Evolutionary conservation across 1,140 invertebrate species (phyloP).

Genomic region (Drosophila carrolli): DNA sequence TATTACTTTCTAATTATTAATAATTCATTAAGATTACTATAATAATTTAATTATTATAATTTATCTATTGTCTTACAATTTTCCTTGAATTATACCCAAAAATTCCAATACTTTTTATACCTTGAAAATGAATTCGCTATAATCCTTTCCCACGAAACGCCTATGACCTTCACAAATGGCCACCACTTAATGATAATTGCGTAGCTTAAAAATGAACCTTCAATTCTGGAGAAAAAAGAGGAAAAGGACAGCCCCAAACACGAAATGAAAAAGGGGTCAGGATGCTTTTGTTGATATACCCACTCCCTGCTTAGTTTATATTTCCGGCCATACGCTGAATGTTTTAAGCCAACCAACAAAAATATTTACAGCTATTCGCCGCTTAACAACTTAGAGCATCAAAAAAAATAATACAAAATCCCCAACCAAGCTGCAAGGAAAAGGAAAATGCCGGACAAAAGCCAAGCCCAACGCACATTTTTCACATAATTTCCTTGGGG

Average conservation of each 20-base stretch:
- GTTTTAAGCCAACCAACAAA: conserved; percentile 48
- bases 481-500: conserved; percentile 81
- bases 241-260: conserved; percentile 30
- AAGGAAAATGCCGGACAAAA: conserved; percentile 44
- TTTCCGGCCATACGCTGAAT: conserved; percentile 48
- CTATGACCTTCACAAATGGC: conserved; percentile 25
- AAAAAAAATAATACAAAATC: conserved; percentile 39
- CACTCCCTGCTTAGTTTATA: conserved; percentile 11
- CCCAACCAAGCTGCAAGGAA: conserved; percentile 3
- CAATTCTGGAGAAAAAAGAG: conserved; percentile 22
- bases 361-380: conserved; percentile 68
- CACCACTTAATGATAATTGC: conserved; percentile 79
- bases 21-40: no score
- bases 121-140: neutral
- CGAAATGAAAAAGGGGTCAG: conserved; percentile 55
- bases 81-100: neutral
- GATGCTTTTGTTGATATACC: conserved; percentile 41
- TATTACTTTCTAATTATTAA: no score
- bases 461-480: conserved; percentile 71
- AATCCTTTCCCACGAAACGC: neutral
- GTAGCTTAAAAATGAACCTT: conserved; percentile 52
- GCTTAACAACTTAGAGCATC: conserved; percentile 61
- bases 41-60: no score
- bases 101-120: neutral
- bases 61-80: no score